Evolutionary conservation across 2,797 vertebrate genomes (phyloP).

Genomic region (Epinephelus coioides): DNA sequence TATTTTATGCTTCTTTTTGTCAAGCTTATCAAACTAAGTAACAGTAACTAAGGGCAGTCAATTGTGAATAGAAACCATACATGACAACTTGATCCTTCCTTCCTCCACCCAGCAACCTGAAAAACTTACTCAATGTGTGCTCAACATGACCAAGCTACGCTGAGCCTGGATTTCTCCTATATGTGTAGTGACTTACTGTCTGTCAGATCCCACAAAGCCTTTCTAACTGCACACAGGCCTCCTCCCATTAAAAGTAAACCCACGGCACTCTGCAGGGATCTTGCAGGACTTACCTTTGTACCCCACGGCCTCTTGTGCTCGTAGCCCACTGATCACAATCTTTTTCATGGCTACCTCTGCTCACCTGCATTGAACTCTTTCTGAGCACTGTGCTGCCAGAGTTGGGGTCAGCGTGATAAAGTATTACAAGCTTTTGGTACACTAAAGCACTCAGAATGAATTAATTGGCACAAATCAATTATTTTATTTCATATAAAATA

Average conservation of each 20-base stretch:
- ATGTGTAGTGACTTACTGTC: constrained; percentile 8
- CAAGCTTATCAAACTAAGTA: no score
- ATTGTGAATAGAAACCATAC: not conserved
- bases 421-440: not conserved
- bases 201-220: constrained; percentile 35
- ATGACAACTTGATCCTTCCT: not conserved
- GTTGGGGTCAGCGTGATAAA: not conserved
- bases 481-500: not conserved
- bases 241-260: constrained; percentile 44
- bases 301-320: not conserved
- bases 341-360: no score
- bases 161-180: not conserved
- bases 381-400: not conserved
- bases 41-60: no score
- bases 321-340: not conserved
- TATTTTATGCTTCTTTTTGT: no score
- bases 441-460: not conserved
- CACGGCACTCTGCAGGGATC: constrained; percentile 5
- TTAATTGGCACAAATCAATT: not conserved
- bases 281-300: constrained; percentile 4
- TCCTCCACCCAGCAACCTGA: not conserved
- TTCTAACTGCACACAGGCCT: constrained; percentile 38
- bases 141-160: not conserved
- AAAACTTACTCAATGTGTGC: not conserved
- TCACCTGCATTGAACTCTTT: not conserved